phyloP scores from a whole-genome alignment of 2,113 vertebrate genomes.

The Patagioenas fasciata region DNA sequence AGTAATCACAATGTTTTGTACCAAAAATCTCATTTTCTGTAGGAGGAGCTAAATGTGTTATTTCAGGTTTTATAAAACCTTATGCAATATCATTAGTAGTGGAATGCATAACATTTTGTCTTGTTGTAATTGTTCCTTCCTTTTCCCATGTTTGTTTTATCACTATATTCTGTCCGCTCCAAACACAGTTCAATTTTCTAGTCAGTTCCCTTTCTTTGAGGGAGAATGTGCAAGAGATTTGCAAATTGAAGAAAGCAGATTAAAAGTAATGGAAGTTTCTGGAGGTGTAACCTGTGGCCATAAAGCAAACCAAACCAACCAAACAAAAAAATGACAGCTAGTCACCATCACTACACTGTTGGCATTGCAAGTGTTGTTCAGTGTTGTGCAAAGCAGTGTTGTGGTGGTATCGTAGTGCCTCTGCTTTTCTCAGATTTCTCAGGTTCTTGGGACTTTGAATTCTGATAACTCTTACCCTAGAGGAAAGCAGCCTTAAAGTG shows the following conservation, averaged over 20 bases:
- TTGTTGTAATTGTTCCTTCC: background rate
- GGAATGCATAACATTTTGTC: background rate
- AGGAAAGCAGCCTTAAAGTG: background rate
- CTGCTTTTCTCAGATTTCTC: background rate
- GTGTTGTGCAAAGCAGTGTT: background rate
- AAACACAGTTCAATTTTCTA: background rate
- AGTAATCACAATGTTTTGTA: background rate
- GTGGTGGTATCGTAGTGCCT: background rate
- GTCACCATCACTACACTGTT: background rate
- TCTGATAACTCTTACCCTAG: background rate
- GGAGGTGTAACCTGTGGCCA: background rate
- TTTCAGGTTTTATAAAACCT: background rate
- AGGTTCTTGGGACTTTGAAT: background rate
- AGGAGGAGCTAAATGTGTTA: background rate
- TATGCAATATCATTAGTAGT: background rate
- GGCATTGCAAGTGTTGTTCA: background rate
- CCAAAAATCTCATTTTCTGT: background rate
- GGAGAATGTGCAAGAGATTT: background rate
- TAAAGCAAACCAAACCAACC: no score
- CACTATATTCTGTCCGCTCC: background rate
- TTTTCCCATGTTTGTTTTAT: background rate
- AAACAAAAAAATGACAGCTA: background rate
- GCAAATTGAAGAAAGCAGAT: background rate
- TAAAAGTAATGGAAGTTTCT: background rate
- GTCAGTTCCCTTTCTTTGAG: background rate